Evolutionary conservation across 2,113 vertebrate genomes (phyloP).

Genomic region (Paratilapia polleni): DNA sequence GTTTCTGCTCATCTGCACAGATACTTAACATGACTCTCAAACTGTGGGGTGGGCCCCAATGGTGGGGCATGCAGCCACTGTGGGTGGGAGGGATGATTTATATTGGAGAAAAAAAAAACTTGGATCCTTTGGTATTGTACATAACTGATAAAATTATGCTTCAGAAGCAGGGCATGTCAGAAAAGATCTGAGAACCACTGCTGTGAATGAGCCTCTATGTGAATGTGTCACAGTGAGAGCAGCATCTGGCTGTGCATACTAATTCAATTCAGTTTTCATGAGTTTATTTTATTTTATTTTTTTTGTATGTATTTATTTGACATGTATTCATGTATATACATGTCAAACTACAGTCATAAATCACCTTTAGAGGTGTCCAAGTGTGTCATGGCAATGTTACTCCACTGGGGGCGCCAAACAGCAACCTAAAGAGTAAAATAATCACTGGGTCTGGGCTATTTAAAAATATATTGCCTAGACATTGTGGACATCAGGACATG

Average conservation of each 20-base stretch:
- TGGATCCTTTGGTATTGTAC: neutral
- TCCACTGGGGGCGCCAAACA: neutral
- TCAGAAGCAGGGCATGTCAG: neutral
- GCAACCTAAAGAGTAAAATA: neutral
- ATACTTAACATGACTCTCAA: neutral
- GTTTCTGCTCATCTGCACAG: neutral
- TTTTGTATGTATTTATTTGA: no score
- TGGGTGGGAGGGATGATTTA: neutral
- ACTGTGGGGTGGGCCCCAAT: neutral
- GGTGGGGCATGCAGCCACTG: neutral
- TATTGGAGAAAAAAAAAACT: no score
- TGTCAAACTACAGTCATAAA: neutral
- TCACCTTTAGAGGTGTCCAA: rapidly evolving
- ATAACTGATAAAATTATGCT: neutral
- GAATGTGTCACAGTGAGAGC: neutral
- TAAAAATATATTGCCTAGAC: neutral
- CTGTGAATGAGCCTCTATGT: neutral
- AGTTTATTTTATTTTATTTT: neutral
- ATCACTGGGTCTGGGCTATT: neutral
- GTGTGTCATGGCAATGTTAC: neutral
- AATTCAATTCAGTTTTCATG: neutral
- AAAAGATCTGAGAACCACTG: neutral
- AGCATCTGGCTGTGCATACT: neutral
- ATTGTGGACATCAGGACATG: neutral
- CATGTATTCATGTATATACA: neutral